Percentiles rank a stretch among this genome's conserved stretches.
phyloP scores from a whole-genome alignment of 2,797 vertebrate genomes.

The Enteromius afrohamiltoni region DNA sequence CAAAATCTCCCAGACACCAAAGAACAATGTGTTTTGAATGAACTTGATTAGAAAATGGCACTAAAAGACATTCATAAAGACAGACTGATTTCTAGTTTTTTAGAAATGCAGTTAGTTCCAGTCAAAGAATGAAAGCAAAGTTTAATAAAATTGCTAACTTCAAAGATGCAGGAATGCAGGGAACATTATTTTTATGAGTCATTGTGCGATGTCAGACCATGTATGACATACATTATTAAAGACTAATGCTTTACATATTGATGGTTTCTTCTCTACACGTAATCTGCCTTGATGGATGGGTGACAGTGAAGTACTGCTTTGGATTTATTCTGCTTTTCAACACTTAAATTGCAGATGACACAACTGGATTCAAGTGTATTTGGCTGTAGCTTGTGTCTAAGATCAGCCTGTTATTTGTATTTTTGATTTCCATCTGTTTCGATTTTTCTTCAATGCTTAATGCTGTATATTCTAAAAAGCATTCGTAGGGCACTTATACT shows the following conservation, averaged over 20 bases:
- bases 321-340: constrained; percentile 13
- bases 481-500: constrained; percentile 27
- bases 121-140: background rate
- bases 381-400: constrained; percentile 2
- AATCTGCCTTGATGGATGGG: background rate
- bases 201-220: background rate
- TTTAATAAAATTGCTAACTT: background rate
- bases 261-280: background rate
- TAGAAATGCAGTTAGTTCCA: background rate
- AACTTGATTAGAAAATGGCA: background rate
- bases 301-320: constrained; percentile 1
- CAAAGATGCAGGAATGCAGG: background rate
- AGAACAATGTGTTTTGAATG: background rate
- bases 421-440: background rate
- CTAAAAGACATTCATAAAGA: background rate
- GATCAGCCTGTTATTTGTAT: background rate
- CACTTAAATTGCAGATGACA: background rate
- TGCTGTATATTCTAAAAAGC: constrained; percentile 10
- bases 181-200: background rate
- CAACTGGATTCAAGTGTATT: constrained; percentile 16
- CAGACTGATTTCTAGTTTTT: background rate
- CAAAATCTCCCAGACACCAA: background rate
- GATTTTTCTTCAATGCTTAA: background rate
- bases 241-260: background rate
- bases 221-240: constrained; percentile 18